Base-by-base conservation (phyloP, 2,113 vertebrate genomes). In the Phylloscopus trochiloides region DNA sequence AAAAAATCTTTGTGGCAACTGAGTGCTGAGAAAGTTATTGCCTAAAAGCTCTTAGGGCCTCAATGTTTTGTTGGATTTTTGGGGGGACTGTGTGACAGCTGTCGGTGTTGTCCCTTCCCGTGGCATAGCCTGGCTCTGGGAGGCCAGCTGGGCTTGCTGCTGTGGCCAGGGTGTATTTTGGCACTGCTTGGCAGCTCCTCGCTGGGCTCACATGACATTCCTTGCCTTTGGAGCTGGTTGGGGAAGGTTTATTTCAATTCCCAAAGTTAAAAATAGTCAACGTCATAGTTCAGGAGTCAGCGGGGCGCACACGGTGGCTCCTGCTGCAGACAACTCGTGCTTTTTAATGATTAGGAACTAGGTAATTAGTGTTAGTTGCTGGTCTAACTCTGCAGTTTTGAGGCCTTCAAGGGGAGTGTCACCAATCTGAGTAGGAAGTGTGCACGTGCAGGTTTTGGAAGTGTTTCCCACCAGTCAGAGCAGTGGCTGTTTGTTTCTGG, bases 231-330 rank as follows among this genome's bases (percentile, higher is more conserved):
- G 40, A 63, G 51, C 24, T 62, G 26, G 3, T 76, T 63, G 43
- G 43, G 43, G 52, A 48, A 85, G 88, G 70, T 68, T 93, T n/a
- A 52, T 82, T 95, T 43, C 85, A 14, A 72, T 78, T 72, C 66
- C 43, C 57, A 8, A 36, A 65, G 90, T 78, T 94, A 96, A 90
- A 95, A 95, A 87, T 89, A 91, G 92, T 21, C 78, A 13, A 4
- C 0, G 1, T 65, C 88, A 82, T 47, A 43, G 71, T 40, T n/a
- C 6, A 62, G 68, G 16, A 77, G 80, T 47, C 61, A 71, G 32
- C 0, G 0, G 38, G 40, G 40, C 13, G 6, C 51, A 2, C 12
- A 0, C 15, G n/a, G 72, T 25, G 32, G 32, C 75, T 80, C 47
- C 57, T 57, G 43, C 73, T 77, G 6, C 48, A 11, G 57, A 14